phyloP scores from a whole-genome alignment of 2,888 invertebrate genomes.

The Caradrina kadenii region DNA sequence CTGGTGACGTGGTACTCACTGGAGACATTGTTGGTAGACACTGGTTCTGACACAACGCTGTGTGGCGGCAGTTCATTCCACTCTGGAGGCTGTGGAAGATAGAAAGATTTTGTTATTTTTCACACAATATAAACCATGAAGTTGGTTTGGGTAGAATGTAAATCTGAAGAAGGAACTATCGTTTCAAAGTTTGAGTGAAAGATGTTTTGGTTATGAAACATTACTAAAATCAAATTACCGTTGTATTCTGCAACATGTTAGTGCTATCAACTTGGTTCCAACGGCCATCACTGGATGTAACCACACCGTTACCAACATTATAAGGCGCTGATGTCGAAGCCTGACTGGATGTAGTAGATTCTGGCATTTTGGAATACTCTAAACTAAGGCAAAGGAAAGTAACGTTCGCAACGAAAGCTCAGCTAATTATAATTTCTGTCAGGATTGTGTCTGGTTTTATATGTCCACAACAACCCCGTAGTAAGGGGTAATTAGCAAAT shows the following conservation, averaged over 20 bases:
- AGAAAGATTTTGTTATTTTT: constrained; percentile 27
- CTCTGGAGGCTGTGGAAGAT: constrained; percentile 63
- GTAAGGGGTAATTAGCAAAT: constrained; percentile 69
- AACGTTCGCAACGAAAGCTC: constrained; percentile 70
- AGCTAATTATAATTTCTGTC: constrained; percentile 67
- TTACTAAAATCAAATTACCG: constrained; percentile 64
- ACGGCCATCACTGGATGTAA: constrained; percentile 61
- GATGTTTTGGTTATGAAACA: not conserved
- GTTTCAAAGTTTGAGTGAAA: not conserved
- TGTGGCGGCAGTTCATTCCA: constrained; percentile 65
- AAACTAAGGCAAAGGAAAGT: constrained; percentile 17
- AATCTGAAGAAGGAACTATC: not conserved
- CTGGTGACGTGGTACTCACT: constrained; percentile 50
- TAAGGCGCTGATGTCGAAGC: constrained; percentile 37
- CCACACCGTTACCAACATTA: constrained; percentile 30
- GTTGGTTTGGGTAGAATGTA: not conserved
- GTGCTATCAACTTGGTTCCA: constrained; percentile 64
- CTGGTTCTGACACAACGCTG: constrained; percentile 42
- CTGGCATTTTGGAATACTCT: constrained; percentile 55
- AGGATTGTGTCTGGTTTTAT: constrained; percentile 73
- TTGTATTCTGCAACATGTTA: constrained; percentile 54
- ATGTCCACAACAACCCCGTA: constrained; percentile 64
- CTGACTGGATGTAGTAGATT: constrained; percentile 49
- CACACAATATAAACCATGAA: not conserved
- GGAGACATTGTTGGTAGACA: constrained; percentile 42